phyloP scores from a whole-genome alignment of 2,888 invertebrate species.

The Ecdyonurus torrentis region DNA sequence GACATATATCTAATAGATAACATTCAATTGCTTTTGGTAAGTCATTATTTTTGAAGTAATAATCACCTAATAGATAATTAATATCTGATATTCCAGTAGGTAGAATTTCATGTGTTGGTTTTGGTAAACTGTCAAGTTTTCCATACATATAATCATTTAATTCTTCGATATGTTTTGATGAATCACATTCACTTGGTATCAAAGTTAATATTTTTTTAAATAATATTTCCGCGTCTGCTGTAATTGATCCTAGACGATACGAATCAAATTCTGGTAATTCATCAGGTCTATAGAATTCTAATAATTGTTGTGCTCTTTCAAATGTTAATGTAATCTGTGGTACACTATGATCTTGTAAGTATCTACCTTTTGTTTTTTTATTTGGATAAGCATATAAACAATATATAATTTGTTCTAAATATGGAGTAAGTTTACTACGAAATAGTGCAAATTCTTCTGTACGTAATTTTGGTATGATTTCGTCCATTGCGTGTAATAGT shows the following conservation, averaged over 20 bases:
- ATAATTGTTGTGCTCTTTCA: constrained; percentile 24
- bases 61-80: constrained; percentile 84
- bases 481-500: constrained; percentile 58
- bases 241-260: constrained; percentile 53
- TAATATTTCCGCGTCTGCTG: constrained; percentile 60
- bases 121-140: constrained; percentile 34
- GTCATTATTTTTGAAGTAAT: constrained; percentile 77
- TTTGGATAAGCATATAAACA: constrained; percentile 74
- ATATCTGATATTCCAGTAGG: constrained; percentile 50
- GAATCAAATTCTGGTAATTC: constrained; percentile 69
- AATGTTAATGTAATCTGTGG: constrained; percentile 23
- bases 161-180: constrained; percentile 36
- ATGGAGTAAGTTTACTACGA: constrained; percentile 52
- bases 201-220: constrained; percentile 50
- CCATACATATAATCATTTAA: constrained; percentile 53
- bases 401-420: constrained; percentile 70
- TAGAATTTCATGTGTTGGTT: constrained; percentile 29
- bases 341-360: constrained; percentile 48
- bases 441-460: constrained; percentile 44
- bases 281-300: constrained; percentile 66
- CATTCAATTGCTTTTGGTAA: constrained; percentile 51
- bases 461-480: constrained; percentile 48
- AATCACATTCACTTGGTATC: constrained; percentile 50
- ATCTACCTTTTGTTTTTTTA: constrained; percentile 44
- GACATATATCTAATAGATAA: constrained; percentile 66